Base-by-base conservation (phyloP, 2,113 vertebrate species). In the Gadus chalcogrammus region DNA sequence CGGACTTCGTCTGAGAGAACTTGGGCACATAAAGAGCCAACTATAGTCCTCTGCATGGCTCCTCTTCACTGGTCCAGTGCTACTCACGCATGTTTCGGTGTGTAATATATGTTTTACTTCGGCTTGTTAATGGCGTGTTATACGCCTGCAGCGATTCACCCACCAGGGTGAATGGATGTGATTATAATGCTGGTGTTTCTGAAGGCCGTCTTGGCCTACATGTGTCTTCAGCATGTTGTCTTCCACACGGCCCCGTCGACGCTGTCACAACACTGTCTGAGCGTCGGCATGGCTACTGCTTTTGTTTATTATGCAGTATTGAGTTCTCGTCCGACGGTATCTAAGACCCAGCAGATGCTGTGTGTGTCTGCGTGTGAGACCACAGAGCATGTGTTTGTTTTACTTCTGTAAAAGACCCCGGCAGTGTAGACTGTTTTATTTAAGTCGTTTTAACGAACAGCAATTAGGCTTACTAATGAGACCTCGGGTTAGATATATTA, bases 281-380 rank as follows among this genome's bases (percentile, higher is more conserved):
- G 64, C 80, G 59, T 61, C n/a, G 53, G 69, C 81, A 79, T 70
- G 72, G 72, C 24, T 67, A 65, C 82, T 62, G 31, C 68, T 73
- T 48, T 31, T 92, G 90, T 91, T 91, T 91, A 90, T 88, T 91
- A 85, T 89, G 70, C 69, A 62, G 82, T 68, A 85, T 82, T 86
- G 80, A 60, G 82, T 85, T 84, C 78, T 74, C 65, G 72, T 78
- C 38, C 22, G 9, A 74, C 72, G 70, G 78, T 75, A 85, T 88
- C 73, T 75, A 77, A 80, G 77, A 75, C 59, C 1, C 53, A 85
- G 79, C 85, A 91, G 88, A 89, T 90, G 87, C 83, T 84, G 42
- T 48, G 42, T 48, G 42, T 48, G 8, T 48, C 9, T 13, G 42
- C 12, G 42, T 48, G 42, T 48, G 42, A 12, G 79, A 84, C 79